Evolutionary conservation across 2,888 invertebrate species (phyloP), one percentile per base, ranked within the genome.

Genomic region (Timema cristinae): DNA sequence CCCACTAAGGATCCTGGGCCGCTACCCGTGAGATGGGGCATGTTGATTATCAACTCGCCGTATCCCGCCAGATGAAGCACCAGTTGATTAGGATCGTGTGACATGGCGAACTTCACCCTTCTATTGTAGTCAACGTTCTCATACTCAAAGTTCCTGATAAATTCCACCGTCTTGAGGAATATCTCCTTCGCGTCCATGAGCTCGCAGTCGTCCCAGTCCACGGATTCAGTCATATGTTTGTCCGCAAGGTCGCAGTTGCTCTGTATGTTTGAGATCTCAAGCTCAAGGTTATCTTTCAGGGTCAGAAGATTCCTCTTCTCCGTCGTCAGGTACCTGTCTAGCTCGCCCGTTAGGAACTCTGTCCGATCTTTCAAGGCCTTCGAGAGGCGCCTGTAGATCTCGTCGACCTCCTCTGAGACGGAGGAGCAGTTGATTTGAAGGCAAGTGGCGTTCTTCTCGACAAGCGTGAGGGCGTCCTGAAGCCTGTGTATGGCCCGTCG

Each of bases 191-290:
- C 93, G 80, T 96, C 95, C 86, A 97, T 94, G 76, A 96, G 86
- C 81, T 95, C 95, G 75, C 93, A 92, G 79, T 96, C 94, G 78
- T 97, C 95, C 91, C 96, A 95, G 79, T 94, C 92, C 59, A 94
- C 91, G 75, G 90, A 91, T 77, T 94, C 93, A 79, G 90, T 93
- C 87, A 96, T 94, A 81, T 95, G 93, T 82, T 95, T 95, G 83
- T 98, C 97, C 68, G 95, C 95, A 80, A 97, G 86, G 82, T 98
- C 97, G 84, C 97, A 97, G 83, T 98, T 98, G 81, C 97, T 96
- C 80, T 92, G 90, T 79, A 98, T 95, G 84, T 98, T 98, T 77
- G 91, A 90, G 81, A 97, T 92, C 84, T 99, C 98, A 81, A 92
- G 88, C 82, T 97, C 97, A 78, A 98, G 85, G 83, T 95, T 97